Evolutionary conservation across 2,113 vertebrate genomes (phyloP).

Genomic region (Helogale parvula): DNA sequence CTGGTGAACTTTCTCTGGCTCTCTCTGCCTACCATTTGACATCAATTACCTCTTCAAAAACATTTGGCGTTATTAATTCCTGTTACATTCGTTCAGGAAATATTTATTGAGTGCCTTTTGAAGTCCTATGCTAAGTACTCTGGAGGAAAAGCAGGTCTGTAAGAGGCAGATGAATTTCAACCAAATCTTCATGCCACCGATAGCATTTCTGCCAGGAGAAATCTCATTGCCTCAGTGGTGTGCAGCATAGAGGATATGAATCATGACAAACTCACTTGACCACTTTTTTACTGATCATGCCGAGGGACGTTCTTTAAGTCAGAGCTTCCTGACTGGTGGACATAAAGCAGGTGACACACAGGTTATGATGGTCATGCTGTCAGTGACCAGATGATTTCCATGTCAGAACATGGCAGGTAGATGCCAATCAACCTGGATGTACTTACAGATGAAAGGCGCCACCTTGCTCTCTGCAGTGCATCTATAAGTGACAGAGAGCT

Average conservation of each 20-base stretch:
- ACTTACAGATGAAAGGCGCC: neutral
- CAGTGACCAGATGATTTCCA: neutral
- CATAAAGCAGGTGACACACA: neutral
- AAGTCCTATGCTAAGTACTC: conserved; percentile 56
- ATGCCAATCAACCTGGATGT: neutral
- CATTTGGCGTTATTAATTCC: conserved; percentile 68
- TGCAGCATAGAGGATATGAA: neutral
- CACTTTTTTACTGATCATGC: neutral
- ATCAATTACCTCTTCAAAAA: conserved; percentile 68
- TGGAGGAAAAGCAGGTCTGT: neutral
- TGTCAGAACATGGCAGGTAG: neutral
- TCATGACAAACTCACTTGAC: neutral
- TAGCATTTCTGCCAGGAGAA: conserved; percentile 9
- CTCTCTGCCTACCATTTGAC: conserved; percentile 65
- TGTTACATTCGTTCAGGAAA: conserved; percentile 61
- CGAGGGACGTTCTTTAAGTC: neutral
- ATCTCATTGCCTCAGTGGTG: neutral
- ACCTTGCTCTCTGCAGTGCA: neutral
- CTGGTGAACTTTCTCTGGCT: conserved; percentile 56
- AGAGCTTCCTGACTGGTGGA: neutral
- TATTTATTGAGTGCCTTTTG: conserved; percentile 66
- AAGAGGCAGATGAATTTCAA: conserved; percentile 63
- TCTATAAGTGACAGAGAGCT: neutral
- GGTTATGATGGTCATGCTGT: neutral
- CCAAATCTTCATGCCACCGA: neutral